Evolutionary conservation across 1,140 invertebrate species (phyloP), one percentile per base, ranked within the genome.

Genomic region (Oryctes rhinoceros): DNA sequence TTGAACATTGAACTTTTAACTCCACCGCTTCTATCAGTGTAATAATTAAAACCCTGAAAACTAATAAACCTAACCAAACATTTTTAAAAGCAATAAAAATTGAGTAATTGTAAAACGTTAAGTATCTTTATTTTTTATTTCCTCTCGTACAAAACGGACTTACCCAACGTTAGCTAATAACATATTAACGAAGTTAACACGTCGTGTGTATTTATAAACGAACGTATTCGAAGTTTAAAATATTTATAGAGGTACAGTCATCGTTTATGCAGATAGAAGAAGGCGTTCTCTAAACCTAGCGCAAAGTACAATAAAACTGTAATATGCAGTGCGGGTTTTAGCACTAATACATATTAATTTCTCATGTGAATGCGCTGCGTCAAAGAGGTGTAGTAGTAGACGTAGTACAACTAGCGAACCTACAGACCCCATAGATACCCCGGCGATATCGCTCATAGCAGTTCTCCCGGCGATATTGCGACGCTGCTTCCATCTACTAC

Each of bases 301-400:
- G 20, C 65, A 71, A 71, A 71, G 24, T 71, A 71, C 65, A 71
- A 71, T 35, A 71, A 24, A 24, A 71, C 65, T 71, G 10, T 71
- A 71, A 71, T 35, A 71, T 71, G 65, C 65, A 71, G 65, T 71
- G 65, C 18, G 65, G 65, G 65, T 71, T 71, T 71, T 71, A 71
- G 65, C 65, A 71, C 65, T 71, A 71, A 71, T 71, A 71, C 65
- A 71, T 71, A 71, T 71, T 71, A 71, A 71, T 71, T 71, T 35
- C 65, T 71, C 65, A 71, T 71, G 24, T 71, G 65, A 71, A 71
- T 71, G 65, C 65, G 35, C 65, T 71, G 65, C 65, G 65, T 71
- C 65, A 71, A 71, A 71, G 65, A 71, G 65, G 65, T 30, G 24
- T 71, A 71, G 65, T 24, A 71, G 65, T 71, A 37, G 65, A 13